phyloP scores from a whole-genome alignment of 2,113 vertebrate species.

The Notechis scutatus region DNA sequence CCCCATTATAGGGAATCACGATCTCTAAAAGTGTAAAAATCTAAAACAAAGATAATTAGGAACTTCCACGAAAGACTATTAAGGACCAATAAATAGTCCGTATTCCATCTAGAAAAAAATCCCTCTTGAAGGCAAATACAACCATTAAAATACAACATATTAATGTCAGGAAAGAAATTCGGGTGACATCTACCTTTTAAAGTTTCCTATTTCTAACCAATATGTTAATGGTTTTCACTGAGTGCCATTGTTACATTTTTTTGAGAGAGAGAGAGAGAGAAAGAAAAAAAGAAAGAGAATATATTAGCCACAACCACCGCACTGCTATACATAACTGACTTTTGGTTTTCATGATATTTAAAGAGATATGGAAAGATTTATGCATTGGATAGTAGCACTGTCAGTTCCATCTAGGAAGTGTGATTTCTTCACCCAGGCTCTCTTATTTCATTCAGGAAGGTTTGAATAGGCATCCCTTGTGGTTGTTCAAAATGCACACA shows the following conservation, averaged over 20 bases:
- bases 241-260: not conserved
- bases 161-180: conserved; percentile 1
- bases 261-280: not conserved
- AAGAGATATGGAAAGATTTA: not conserved
- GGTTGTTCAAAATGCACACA: conserved; percentile 16
- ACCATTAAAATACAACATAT: conserved; percentile 39
- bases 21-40: conserved; percentile 44
- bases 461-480: conserved; percentile 25
- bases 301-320: not conserved
- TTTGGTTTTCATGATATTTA: not conserved
- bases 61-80: conserved; percentile 46
- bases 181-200: not conserved
- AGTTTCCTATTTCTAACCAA: not conserved
- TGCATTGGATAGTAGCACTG: not conserved
- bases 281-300: not conserved
- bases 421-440: not conserved
- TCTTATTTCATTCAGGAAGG: not conserved
- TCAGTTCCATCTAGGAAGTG: conserved; percentile 26
- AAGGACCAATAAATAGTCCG: conserved; percentile 58
- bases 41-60: not conserved
- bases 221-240: not conserved
- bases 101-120: conserved; percentile 46
- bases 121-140: conserved; percentile 31
- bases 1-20: conserved; percentile 44
- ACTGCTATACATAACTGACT: not conserved